Evolutionary conservation across 2,888 invertebrate species (phyloP), one percentile per base, ranked within the genome.

Genomic region (Orthonevra nobilis): DNA sequence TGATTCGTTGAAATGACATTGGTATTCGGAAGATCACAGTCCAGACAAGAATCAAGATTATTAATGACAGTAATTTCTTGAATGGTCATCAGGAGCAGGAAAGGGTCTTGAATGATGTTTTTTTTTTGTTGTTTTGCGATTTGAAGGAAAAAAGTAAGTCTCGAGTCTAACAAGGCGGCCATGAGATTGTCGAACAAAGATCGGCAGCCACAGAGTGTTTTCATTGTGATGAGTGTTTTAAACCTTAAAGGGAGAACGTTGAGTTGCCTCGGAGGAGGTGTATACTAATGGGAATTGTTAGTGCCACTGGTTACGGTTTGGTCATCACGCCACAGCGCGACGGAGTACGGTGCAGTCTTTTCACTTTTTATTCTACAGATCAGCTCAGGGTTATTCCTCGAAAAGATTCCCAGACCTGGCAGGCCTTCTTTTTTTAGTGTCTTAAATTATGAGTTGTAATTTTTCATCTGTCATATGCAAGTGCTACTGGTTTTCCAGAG

Each of bases 401-500:
- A 61, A 79, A 48, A 23, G 68, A 10, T 52, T 72, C 77, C 60
- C 72, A 72, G 66, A 52, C 77, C 38, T 2, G 12, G 7, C 30
- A 40, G 17, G 10, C 23, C 14, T 40, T 42, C 23, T 26, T 36
- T 48, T 50, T 54, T 60, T 60, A 48, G 28, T 66, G 60, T 40
- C 56, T 72, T 69, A 79, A 81, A 81, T 77, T 83, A 83, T 82
- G 81, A 82, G 74, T 74, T 81, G 70, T 83, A 68, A 83, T 83
- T 82, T 82, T 81, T 83, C 82, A 82, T 81, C 60, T 82, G 81
- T 81, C 81, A 82, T 82, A 82, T 66, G 64, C 70, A 58, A 81
- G 64, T 70, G 83, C 83, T 83, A 83, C 83, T 82, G 82, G 83
- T 82, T 82, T 83, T 83, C 82, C 81, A 81, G 60, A 56, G 82